Evolutionary conservation across 2,797 vertebrate species (phyloP).

Genomic region (Gobionotothen gibberifrons): DNA sequence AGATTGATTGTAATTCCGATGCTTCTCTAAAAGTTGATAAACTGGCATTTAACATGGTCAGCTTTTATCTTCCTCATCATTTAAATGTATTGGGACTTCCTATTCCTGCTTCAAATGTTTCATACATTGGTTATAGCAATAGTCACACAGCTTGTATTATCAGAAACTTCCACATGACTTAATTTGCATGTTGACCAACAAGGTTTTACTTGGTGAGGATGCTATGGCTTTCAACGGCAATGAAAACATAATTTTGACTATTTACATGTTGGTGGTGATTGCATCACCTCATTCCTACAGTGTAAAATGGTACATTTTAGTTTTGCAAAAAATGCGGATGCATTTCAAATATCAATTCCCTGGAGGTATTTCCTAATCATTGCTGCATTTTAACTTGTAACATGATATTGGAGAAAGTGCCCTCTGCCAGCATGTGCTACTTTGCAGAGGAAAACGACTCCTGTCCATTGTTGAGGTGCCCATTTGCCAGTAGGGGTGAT

Average conservation of each 20-base stretch:
- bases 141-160: not conserved
- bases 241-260: not conserved
- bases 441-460: not conserved
- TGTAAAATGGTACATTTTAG: not conserved
- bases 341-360: not conserved
- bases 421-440: constrained; percentile 15
- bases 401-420: not conserved
- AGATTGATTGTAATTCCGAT: too few species aligned
- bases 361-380: not conserved
- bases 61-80: not conserved
- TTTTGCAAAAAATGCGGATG: constrained; percentile 17
- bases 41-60: not conserved
- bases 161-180: not conserved
- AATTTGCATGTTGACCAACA: not conserved
- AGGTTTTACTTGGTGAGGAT: not conserved
- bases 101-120: not conserved
- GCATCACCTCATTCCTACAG: not conserved
- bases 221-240: not conserved
- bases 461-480: constrained; percentile 64
- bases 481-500: constrained; percentile 79
- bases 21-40: too few species aligned
- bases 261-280: not conserved
- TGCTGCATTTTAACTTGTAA: constrained; percentile 8
- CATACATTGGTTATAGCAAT: not conserved
- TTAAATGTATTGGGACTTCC: not conserved